Conservation (phyloP, 2,888 invertebrate genomes). For the Apamea sordens region DNA sequence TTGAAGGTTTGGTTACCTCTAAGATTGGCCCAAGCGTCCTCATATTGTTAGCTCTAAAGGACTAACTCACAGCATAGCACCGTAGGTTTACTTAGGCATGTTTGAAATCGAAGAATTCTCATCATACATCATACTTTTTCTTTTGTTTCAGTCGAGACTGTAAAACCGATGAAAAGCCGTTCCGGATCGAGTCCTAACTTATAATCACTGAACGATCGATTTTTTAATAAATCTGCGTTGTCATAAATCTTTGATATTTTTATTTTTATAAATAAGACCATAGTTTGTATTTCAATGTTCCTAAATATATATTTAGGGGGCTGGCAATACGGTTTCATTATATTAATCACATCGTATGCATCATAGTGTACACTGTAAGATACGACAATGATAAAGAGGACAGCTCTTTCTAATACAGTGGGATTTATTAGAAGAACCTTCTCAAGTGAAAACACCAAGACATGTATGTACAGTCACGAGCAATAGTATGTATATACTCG, state of each 20-base stretch:
- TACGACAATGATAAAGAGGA: too few relatives aligned
- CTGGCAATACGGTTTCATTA: too few relatives aligned
- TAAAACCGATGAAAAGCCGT: conserved; percentile 71
- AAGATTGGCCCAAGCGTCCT: background rate
- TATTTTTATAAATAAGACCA: conserved; percentile 7
- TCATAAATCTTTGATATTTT: conserved; percentile 49
- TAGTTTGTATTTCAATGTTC: background rate
- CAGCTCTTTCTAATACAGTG: too few relatives aligned
- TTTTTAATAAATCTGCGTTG: conserved; percentile 30
- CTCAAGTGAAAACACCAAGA: too few relatives aligned
- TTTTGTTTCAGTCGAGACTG: conserved; percentile 82
- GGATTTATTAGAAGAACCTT: too few relatives aligned
- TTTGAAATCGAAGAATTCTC: background rate
- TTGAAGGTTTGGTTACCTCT: background rate
- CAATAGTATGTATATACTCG: too few relatives aligned
- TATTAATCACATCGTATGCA: too few relatives aligned
- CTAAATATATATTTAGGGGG: too few relatives aligned
- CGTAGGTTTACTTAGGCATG: background rate
- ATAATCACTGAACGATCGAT: conserved; percentile 7
- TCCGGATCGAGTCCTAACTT: background rate
- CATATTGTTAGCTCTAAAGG: background rate
- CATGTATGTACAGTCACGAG: too few relatives aligned
- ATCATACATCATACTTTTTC: conserved; percentile 20
- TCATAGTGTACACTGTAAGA: too few relatives aligned
- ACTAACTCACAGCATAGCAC: too few relatives aligned